Base-by-base conservation (phyloP, 1,140 invertebrate genomes). In the Sycobia sp. region DNA sequence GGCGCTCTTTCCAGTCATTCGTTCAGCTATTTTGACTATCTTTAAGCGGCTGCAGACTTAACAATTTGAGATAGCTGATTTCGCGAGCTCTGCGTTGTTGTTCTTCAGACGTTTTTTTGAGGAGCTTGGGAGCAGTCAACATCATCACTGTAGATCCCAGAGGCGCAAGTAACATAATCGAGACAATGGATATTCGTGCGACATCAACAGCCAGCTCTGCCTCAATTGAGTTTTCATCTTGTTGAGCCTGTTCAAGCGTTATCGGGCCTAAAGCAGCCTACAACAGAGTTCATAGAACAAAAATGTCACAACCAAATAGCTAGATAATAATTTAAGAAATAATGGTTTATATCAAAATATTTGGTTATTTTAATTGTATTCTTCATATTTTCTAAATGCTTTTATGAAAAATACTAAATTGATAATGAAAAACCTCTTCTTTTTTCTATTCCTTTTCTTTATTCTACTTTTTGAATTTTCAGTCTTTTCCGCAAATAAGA, bases 211-310 rank as follows among this genome's bases (percentile, higher is more conserved):
- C 78, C 20, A 77, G 16, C 39, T 73, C 67, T 27, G 78, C 68
- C 50, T 67, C 66, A 41, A 47, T 41, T 3, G 62, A 36, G 41
- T 78, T 61, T 1, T 62, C 56, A 13, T 67, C 61, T 16, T 62
- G 43, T 29, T 58, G 38, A 0, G 75, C 71, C 2, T 71, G 70
- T 57, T 82, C 76, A 13, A 71, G 71, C 0, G 75, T 70, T 70
- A 79, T 74, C 14, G 78, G 78, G 13, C 73, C 78, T 13, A 81
- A 51, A 7, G 75, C 78, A 16, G 78, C 78, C 78, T 80, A 23
- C 65, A 34, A 66, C n/a, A n/a, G n/a, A n/a, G n/a, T n/a, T n/a
- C n/a, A n/a, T n/a, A n/a, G n/a, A n/a, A n/a, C n/a, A n/a, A n/a
- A n/a, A n/a, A n/a, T n/a, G n/a, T n/a, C n/a, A n/a, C n/a, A n/a